These are phyloP conservation scores for Lipophrys pholis DNA, from an alignment of 2,113 vertebrate species.

Conservation along the genomic window DNA sequence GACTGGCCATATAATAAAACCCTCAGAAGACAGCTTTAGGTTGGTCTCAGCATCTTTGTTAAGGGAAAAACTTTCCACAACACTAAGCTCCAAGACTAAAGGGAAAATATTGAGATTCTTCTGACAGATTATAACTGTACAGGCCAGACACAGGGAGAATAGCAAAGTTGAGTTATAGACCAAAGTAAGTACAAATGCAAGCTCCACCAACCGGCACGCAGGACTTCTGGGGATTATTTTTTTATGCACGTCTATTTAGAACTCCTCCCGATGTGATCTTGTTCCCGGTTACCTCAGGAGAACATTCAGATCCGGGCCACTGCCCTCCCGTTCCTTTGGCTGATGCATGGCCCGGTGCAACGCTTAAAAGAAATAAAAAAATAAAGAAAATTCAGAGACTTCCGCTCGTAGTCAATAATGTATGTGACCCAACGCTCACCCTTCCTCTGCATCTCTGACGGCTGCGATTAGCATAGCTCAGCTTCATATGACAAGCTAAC, in stretches of 20 bases:
- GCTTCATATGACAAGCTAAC: slow-evolving; percentile 53
- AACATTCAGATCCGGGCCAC: slow-evolving; percentile 64
- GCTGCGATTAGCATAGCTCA: slow-evolving; percentile 56
- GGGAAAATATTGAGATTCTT: slow-evolving; percentile 1
- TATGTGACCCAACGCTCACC: slow-evolving; percentile 33
- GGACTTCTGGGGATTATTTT: slow-evolving; percentile 34
- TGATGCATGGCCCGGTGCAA: slow-evolving; percentile 20
- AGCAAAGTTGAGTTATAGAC: slow-evolving; percentile 9
- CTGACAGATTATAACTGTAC: not conserved
- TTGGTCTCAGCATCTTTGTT: too few relatives aligned
- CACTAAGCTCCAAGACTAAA: not conserved
- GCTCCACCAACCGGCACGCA: slow-evolving; percentile 25
- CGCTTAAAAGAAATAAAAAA: slow-evolving; percentile 57
- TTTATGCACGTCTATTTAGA: slow-evolving; percentile 36
- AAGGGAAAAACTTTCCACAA: too few relatives aligned
- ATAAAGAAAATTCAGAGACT: slow-evolving; percentile 54
- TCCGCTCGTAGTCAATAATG: slow-evolving; percentile 68
- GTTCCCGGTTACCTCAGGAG: slow-evolving; percentile 37
- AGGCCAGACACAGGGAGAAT: slow-evolving; percentile 5
- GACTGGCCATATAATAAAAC: too few relatives aligned
- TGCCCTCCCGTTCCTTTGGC: slow-evolving; percentile 32
- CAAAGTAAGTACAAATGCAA: slow-evolving; percentile 14
- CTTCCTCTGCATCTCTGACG: slow-evolving; percentile 23
- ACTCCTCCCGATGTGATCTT: slow-evolving; percentile 27
- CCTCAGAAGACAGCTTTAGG: too few relatives aligned